These are phyloP conservation scores for Porphyrio hochstetteri DNA, from an alignment of 2,113 vertebrate genomes.

Conservation along the genomic window DNA sequence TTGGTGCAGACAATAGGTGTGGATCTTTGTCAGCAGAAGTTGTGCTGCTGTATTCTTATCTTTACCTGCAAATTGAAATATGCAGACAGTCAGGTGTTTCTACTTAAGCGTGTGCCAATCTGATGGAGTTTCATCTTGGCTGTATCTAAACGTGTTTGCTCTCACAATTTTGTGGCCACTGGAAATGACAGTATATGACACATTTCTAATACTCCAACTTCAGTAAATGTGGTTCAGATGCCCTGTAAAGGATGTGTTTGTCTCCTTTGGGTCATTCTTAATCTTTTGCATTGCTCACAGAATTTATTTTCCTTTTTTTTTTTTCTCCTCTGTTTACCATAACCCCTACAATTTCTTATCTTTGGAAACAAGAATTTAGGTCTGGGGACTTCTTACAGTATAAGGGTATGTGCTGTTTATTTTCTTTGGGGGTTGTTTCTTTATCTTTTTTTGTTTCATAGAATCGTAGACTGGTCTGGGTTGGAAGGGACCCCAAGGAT, in stretches of 20 bases:
- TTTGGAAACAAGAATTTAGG: background rate
- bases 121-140: background rate
- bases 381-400: background rate
- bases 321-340: background rate
- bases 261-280: background rate
- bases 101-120: background rate
- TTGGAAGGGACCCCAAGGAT: too few species aligned
- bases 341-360: background rate
- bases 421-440: background rate
- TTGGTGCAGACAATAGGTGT: background rate
- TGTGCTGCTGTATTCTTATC: background rate
- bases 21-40: background rate
- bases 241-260: background rate
- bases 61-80: background rate
- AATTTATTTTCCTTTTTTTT: background rate
- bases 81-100: background rate
- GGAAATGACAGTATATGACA: background rate
- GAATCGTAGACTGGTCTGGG: too few species aligned
- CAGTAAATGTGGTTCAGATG: background rate
- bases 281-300: background rate
- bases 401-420: background rate
- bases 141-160: accelerated
- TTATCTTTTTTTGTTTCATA: background rate
- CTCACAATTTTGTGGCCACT: background rate
- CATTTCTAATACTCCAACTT: background rate